Evolutionary conservation across 1,140 invertebrate genomes (phyloP).

Genomic region (Drosophila pseudoobscura): DNA sequence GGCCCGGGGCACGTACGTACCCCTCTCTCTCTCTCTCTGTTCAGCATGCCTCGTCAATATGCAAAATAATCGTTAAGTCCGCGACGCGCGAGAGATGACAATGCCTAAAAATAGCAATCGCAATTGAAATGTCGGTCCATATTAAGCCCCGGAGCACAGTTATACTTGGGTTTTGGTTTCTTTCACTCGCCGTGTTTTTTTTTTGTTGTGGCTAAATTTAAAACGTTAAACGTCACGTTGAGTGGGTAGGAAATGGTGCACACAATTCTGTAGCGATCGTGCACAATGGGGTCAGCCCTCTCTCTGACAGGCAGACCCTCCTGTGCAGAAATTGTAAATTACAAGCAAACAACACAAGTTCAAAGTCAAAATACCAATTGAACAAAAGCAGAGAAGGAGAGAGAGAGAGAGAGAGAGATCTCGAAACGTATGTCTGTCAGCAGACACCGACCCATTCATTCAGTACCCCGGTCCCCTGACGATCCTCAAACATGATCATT

Average conservation of each 20-base stretch:
- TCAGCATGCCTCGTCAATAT: conserved; percentile 45
- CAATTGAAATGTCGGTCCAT: conserved; percentile 79
- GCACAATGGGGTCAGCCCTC: conserved; percentile 17
- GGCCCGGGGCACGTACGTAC: conserved; percentile 38
- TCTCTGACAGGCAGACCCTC: neutral
- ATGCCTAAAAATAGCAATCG: conserved; percentile 76
- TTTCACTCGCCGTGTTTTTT: conserved; percentile 3
- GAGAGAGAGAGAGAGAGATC: neutral
- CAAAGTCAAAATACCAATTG: conserved; percentile 63
- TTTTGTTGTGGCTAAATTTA: conserved; percentile 72
- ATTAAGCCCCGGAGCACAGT: conserved; percentile 54
- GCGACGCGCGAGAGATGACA: conserved; percentile 58
- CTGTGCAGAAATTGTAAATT: conserved; percentile 56
- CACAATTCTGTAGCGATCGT: conserved; percentile 31
- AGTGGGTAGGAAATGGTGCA: conserved; percentile 61
- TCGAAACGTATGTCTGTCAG: conserved; percentile 33
- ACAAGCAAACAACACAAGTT: conserved; percentile 61
- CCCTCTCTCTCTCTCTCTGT: too few relatives aligned
- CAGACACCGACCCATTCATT: neutral
- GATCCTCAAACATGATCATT: conserved; percentile 58
- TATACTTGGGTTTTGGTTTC: conserved; percentile 19
- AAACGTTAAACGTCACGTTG: conserved; percentile 57
- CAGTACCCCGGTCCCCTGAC: conserved; percentile 3
- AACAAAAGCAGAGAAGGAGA: neutral
- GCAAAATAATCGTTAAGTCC: conserved; percentile 46